Evolutionary conservation across 1,140 invertebrate species (phyloP).

Genomic region (Phocides pigmalion): DNA sequence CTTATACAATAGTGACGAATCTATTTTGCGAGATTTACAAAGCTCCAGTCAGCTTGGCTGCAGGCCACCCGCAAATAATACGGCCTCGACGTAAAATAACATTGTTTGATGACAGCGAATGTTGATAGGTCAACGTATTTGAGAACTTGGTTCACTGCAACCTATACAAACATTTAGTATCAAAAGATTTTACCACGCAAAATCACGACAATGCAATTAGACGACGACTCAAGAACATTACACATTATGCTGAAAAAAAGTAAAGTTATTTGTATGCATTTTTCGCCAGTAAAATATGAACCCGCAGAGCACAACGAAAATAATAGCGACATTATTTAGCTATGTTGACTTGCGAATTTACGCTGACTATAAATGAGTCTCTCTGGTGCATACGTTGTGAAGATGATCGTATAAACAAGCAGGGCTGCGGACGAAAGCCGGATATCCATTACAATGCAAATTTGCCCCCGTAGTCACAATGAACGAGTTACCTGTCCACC

Average conservation of each 20-base stretch:
- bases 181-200: background rate
- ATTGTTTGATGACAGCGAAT: conserved; percentile 54
- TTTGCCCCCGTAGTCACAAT: conserved; percentile 57
- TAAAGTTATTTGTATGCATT: conserved; percentile 13
- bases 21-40: conserved; percentile 59
- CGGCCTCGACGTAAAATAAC: conserved; percentile 50
- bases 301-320: conserved; percentile 26
- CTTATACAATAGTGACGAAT: conserved; percentile 61
- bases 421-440: conserved; percentile 44
- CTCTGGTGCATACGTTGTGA: conserved; percentile 45
- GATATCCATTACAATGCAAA: conserved; percentile 77
- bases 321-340: conserved; percentile 42
- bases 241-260: conserved; percentile 1
- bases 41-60: conserved; percentile 41
- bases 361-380: conserved; percentile 39
- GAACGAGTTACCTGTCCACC: conserved; percentile 59
- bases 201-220: background rate
- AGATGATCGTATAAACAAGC: conserved; percentile 57
- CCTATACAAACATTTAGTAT: background rate
- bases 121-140: conserved; percentile 54
- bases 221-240: no score
- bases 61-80: conserved; percentile 70
- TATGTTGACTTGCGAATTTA: conserved; percentile 42
- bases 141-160: conserved; percentile 21
- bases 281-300: conserved; percentile 26